Percentiles rank a stretch among this genome's conserved stretches.
phyloP scores from a whole-genome alignment of 2,113 vertebrate genomes.

The Cygnus atratus region DNA sequence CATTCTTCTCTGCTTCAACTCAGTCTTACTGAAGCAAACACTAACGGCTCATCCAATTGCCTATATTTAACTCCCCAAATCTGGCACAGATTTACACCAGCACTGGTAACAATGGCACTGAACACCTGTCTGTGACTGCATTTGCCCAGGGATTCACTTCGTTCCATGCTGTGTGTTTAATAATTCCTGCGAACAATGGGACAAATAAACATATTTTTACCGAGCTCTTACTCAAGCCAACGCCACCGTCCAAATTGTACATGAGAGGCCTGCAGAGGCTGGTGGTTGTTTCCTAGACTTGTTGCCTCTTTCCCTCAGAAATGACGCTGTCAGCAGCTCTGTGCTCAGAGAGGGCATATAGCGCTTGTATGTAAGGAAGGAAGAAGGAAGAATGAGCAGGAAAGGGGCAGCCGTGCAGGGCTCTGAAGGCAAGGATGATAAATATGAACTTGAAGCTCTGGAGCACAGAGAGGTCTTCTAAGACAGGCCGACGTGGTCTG shows the following conservation, averaged over 20 bases:
- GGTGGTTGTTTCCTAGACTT: slow-evolving; percentile 37
- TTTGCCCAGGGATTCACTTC: slow-evolving; percentile 43
- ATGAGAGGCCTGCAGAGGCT: slow-evolving; percentile 37
- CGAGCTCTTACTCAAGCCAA: slow-evolving; percentile 21
- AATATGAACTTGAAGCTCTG: not conserved
- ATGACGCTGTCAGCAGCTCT: slow-evolving; percentile 4
- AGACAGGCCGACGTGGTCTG: not conserved
- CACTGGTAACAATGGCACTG: slow-evolving; percentile 37
- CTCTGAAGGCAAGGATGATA: slow-evolving; percentile 16
- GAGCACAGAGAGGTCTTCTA: not conserved
- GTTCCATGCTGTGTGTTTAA: not conserved
- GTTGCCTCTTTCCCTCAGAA: slow-evolving; percentile 36
- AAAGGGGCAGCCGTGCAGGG: slow-evolving; percentile 13
- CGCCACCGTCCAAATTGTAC: slow-evolving; percentile 8
- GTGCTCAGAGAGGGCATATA: slow-evolving; percentile 26
- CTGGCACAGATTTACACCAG: slow-evolving; percentile 32
- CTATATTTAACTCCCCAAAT: slow-evolving; percentile 26
- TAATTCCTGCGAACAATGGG: slow-evolving; percentile 19
- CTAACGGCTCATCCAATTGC: not conserved
- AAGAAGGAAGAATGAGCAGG: slow-evolving; percentile 64
- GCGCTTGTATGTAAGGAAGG: slow-evolving; percentile 62
- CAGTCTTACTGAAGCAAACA: not conserved
- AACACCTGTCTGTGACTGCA: slow-evolving; percentile 46
- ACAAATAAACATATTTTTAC: not conserved
- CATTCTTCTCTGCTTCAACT: not conserved